Conservation (phyloP, 64 coral and sea anemone species). For the Platygyra sinensis region DNA sequence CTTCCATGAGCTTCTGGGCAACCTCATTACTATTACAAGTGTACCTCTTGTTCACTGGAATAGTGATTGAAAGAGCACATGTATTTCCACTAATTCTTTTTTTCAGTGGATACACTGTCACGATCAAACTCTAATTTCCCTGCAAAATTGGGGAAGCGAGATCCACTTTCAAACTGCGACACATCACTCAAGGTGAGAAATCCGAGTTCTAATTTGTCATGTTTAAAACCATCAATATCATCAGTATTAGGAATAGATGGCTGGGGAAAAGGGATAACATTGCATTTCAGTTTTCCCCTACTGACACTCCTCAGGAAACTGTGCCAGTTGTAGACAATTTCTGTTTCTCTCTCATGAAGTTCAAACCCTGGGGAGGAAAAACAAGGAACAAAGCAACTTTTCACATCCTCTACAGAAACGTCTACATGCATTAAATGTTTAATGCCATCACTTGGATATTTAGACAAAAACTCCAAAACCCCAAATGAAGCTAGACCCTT, state of each 20-base stretch:
- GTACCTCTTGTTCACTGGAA: slow-evolving; percentile 66
- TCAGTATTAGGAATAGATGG: background rate
- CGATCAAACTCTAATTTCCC: slow-evolving; percentile 62
- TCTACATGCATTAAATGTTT: slow-evolving; percentile 30
- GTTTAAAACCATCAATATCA: background rate
- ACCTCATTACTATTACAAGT: slow-evolving; percentile 16
- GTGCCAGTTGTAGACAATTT: slow-evolving; percentile 66
- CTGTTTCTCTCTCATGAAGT: slow-evolving; percentile 54
- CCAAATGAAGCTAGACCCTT: slow-evolving; percentile 61
- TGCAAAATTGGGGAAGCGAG: slow-evolving; percentile 45
- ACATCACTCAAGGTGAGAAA: slow-evolving; percentile 61
- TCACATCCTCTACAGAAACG: slow-evolving; percentile 43
- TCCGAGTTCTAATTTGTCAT: slow-evolving; percentile 8
- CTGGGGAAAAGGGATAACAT: slow-evolving; percentile 34
- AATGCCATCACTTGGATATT: slow-evolving; percentile 36
- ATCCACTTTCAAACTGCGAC: slow-evolving; percentile 67
- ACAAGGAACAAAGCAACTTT: slow-evolving; percentile 39
- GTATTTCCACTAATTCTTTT: slow-evolving; percentile 60
- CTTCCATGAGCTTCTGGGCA: slow-evolving; percentile 46
- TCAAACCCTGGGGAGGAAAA: slow-evolving; percentile 21
- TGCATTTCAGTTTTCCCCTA: slow-evolving; percentile 37
- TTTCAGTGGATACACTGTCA: slow-evolving; percentile 1
- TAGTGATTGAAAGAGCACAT: slow-evolving; percentile 56
- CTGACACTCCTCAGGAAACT: slow-evolving; percentile 13
- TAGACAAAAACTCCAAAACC: slow-evolving; percentile 32